Percentiles rank a stretch among this genome's conserved stretches.
Conservation (phyloP, 2,888 invertebrate species). For the Agrochola lychnidis region DNA sequence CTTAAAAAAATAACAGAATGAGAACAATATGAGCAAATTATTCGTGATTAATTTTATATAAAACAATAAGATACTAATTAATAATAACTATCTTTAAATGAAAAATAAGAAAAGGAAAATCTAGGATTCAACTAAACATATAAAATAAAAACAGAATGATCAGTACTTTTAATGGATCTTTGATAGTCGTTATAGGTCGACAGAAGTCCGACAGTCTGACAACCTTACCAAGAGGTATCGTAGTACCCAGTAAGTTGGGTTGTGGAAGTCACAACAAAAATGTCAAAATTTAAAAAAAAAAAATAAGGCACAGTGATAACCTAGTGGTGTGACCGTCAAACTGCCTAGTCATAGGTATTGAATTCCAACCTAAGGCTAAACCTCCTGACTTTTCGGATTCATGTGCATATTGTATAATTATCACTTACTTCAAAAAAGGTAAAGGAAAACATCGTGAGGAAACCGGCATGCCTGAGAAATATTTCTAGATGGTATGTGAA, state of each 20-base stretch:
- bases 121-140: background rate
- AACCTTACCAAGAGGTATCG: background rate
- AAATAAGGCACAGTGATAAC: no score
- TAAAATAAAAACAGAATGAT: background rate
- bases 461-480: no score
- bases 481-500: no score
- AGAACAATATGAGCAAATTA: background rate
- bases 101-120: background rate
- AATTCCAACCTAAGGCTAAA: no score
- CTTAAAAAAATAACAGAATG: background rate
- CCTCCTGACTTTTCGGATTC: no score
- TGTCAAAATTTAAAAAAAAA: no score
- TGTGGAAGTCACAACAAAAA: background rate
- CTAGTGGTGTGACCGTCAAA: no score
- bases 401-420: no score
- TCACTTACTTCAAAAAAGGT: no score
- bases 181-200: background rate
- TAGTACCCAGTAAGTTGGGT: background rate
- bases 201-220: background rate
- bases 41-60: background rate
- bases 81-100: background rate
- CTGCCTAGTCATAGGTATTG: no score
- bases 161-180: background rate
- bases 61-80: background rate
- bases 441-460: no score